Percentiles rank a stretch among this genome's conserved stretches.
Evolutionary conservation across 1,140 invertebrate species (phyloP).

Genomic region (Tetragonula clypearis): DNA sequence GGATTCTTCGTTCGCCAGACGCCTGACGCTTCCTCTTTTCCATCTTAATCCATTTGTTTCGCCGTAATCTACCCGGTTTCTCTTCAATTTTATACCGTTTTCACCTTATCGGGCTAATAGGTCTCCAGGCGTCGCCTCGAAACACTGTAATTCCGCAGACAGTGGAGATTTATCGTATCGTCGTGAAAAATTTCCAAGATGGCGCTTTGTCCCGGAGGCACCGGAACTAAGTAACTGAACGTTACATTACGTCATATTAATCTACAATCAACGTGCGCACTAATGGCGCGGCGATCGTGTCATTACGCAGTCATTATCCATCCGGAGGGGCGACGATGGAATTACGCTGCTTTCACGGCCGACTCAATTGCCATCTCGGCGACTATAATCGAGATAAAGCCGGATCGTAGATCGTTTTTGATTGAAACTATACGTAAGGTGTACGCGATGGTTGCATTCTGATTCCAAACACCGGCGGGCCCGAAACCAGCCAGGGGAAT

Average conservation of each 20-base stretch:
- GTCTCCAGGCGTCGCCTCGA: not conserved
- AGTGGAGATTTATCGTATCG: not conserved
- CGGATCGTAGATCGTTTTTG: conserved; percentile 34
- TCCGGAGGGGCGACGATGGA: conserved; percentile 27
- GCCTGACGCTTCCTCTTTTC: not conserved
- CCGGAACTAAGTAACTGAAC: conserved; percentile 21
- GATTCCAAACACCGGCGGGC: not conserved
- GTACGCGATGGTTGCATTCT: conserved; percentile 34
- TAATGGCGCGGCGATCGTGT: conserved; percentile 25
- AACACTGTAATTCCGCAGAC: not conserved
- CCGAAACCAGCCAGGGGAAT: conserved; percentile 5
- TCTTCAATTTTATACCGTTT: not conserved
- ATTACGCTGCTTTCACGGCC: conserved; percentile 47
- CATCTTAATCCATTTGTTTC: not conserved
- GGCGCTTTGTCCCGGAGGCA: too few species aligned
- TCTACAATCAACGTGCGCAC: conserved; percentile 40
- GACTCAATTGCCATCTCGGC: conserved; percentile 44
- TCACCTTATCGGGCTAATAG: not conserved
- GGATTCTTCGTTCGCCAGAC: not conserved
- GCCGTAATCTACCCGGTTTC: not conserved
- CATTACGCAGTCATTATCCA: conserved; percentile 51
- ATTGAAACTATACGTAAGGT: conserved; percentile 60
- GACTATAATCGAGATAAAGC: conserved; percentile 62
- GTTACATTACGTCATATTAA: conserved; percentile 49
- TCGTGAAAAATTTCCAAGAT: not conserved